These are phyloP conservation scores for Trachelus troglodyta DNA, from an alignment of 2,888 invertebrate species.

Conservation along the genomic window DNA sequence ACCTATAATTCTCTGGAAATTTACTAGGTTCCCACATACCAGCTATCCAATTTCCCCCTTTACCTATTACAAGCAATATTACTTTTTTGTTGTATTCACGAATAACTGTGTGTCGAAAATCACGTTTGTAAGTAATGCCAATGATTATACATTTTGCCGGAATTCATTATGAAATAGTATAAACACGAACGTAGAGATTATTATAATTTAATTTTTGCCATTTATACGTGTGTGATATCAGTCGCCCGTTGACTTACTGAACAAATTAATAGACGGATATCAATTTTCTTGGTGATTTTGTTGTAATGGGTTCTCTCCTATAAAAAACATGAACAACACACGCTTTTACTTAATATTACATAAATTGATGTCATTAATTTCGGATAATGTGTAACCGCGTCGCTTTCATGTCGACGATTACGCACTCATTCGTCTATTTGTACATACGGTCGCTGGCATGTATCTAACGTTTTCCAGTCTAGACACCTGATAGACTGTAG, in stretches of 20 bases:
- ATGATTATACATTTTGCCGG: neutral
- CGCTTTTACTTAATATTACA: constrained; percentile 32
- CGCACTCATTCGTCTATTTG: constrained; percentile 39
- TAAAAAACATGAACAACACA: constrained; percentile 40
- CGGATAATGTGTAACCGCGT: constrained; percentile 35
- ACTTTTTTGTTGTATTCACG: neutral
- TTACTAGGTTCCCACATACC: neutral
- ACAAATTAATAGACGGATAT: constrained; percentile 1
- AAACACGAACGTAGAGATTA: neutral
- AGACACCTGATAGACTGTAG: constrained; percentile 36
- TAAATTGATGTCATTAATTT: constrained; percentile 39
- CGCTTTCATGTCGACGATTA: constrained; percentile 31
- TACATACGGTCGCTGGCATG: constrained; percentile 26
- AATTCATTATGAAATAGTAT: neutral
- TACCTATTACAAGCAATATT: neutral
- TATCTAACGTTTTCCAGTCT: constrained; percentile 15
- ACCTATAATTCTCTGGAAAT: neutral
- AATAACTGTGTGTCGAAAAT: neutral
- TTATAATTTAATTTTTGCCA: neutral
- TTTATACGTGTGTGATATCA: neutral
- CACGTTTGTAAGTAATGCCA: neutral
- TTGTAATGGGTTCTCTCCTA: constrained; percentile 29
- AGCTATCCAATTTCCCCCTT: neutral
- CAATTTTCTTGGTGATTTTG: constrained; percentile 1
- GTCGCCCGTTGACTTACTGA: neutral